These are phyloP conservation scores for Lagopus leucura DNA, from an alignment of 2,113 vertebrate species.

Conservation along the genomic window DNA sequence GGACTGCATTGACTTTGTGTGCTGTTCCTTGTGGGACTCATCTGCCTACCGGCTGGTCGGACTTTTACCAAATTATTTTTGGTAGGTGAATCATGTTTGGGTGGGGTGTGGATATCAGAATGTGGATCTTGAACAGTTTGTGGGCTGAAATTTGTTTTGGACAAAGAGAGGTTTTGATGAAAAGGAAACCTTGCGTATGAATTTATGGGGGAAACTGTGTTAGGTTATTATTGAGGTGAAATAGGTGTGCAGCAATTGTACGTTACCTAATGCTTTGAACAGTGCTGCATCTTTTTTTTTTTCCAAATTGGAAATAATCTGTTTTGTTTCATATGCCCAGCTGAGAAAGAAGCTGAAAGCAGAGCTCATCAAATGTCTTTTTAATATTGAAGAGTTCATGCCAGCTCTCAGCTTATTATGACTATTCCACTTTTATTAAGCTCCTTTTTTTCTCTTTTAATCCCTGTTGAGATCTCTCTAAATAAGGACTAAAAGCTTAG, in stretches of 20 bases:
- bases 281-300: not conserved
- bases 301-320: not conserved
- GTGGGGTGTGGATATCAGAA: not conserved
- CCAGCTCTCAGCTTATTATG: conserved; percentile 53
- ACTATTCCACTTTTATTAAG: conserved; percentile 57
- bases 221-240: not conserved
- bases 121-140: not conserved
- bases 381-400: conserved; percentile 41
- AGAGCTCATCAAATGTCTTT: conserved; percentile 32
- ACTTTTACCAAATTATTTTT: not conserved
- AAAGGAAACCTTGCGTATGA: not conserved
- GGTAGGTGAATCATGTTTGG: not conserved
- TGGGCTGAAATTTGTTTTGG: not conserved
- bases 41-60: not conserved
- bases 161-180: not conserved
- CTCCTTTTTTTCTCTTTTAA: conserved; percentile 53
- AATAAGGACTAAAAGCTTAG: conserved; percentile 64
- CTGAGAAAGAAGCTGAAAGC: not conserved
- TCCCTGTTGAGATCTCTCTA: conserved; percentile 53
- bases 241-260: not conserved
- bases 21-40: not conserved
- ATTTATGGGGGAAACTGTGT: not conserved
- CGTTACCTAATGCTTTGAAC: not conserved
- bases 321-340: not conserved
- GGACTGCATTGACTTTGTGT: not conserved